Conservation (phyloP, 1,140 invertebrate genomes). For the Lepidurus arcticus region DNA sequence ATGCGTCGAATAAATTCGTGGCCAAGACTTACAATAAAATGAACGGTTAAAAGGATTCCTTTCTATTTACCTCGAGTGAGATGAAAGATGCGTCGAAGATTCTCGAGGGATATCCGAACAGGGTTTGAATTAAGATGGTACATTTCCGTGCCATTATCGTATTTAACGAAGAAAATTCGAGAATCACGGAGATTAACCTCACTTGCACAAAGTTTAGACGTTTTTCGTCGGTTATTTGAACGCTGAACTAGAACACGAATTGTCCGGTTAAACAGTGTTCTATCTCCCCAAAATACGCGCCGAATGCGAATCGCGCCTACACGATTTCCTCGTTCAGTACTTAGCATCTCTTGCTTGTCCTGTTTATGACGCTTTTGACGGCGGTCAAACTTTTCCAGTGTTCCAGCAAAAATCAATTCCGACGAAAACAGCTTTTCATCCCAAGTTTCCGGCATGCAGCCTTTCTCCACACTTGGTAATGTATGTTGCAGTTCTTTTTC, state of each 20-base stretch:
- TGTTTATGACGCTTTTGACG: neutral
- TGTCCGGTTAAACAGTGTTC: neutral
- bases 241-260: neutral
- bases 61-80: neutral
- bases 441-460: neutral
- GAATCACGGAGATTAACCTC: neutral
- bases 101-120: neutral
- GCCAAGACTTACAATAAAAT: neutral
- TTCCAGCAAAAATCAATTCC: slow-evolving; percentile 6
- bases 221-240: neutral
- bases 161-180: neutral
- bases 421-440: neutral
- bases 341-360: neutral
- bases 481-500: neutral
- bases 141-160: neutral
- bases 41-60: neutral
- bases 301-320: neutral
- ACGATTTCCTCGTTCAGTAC: neutral
- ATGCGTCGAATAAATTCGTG: neutral
- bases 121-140: neutral
- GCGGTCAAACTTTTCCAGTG: neutral
- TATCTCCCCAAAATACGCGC: neutral
- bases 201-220: neutral
- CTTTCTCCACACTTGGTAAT: neutral
- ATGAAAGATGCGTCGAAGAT: slow-evolving; percentile 15